phyloP scores from a whole-genome alignment of 2,113 vertebrate species.

The Chloropsis cyanopogon region DNA sequence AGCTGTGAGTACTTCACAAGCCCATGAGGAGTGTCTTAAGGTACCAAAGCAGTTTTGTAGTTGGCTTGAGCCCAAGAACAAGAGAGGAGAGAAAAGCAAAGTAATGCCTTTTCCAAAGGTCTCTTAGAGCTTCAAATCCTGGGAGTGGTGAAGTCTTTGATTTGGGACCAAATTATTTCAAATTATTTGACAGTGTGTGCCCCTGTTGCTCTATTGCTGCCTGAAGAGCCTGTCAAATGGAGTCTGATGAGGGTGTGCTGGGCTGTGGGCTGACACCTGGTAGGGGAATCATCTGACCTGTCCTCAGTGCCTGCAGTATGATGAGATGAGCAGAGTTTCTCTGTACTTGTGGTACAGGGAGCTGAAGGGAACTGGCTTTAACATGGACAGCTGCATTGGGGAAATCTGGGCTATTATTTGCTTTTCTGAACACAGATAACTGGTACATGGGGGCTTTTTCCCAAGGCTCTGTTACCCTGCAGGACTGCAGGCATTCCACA shows the following conservation, averaged over 20 bases:
- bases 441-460: background rate
- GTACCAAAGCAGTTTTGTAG: background rate
- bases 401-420: background rate
- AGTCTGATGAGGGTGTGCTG: background rate
- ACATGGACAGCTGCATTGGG: background rate
- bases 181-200: background rate
- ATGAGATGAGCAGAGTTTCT: background rate
- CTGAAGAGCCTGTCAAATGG: background rate
- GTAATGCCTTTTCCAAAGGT: background rate
- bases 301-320: background rate
- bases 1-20: background rate
- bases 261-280: background rate
- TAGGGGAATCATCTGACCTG: background rate
- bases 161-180: background rate
- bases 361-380: background rate
- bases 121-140: background rate
- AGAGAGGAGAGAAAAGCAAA: background rate
- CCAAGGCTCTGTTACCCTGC: background rate
- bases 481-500: background rate
- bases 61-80: background rate
- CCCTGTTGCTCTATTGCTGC: background rate
- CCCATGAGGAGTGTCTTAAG: background rate
- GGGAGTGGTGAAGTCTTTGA: background rate
- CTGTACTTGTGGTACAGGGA: background rate
- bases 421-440: background rate